phyloP scores from a whole-genome alignment of 2,888 invertebrate species.

The Catocala nupta region DNA sequence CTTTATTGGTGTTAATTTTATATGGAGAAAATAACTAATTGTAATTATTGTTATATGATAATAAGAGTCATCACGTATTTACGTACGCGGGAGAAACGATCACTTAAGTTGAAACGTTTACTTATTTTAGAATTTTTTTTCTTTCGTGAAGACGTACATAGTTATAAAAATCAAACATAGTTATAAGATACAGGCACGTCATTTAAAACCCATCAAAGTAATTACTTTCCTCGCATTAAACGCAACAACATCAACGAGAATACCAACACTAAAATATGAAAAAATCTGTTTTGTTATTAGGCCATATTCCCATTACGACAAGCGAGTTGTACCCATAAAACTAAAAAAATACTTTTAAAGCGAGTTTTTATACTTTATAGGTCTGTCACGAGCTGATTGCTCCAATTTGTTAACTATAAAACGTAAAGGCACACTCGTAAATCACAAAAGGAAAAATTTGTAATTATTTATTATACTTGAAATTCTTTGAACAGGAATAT shows the following conservation, averaged over 20 bases:
- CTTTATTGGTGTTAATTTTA: too few relatives aligned
- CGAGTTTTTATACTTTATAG: slow-evolving; percentile 69
- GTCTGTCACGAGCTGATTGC: slow-evolving; percentile 70
- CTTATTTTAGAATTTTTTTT: too few relatives aligned
- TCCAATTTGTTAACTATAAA: slow-evolving; percentile 80
- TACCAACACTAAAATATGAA: slow-evolving; percentile 21
- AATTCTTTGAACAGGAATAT: slow-evolving; percentile 49
- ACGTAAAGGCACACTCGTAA: slow-evolving; percentile 64
- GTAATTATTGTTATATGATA: too few relatives aligned
- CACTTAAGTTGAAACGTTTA: too few relatives aligned
- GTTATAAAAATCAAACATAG: slow-evolving; percentile 9
- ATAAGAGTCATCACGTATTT: too few relatives aligned
- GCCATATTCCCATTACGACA: slow-evolving; percentile 22
- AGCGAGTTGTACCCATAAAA: slow-evolving; percentile 39
- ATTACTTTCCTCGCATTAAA: slow-evolving; percentile 17
- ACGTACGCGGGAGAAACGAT: too few relatives aligned
- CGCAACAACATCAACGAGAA: slow-evolving; percentile 14
- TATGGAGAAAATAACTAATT: too few relatives aligned
- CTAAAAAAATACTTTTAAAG: slow-evolving; percentile 57
- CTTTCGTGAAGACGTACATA: too few relatives aligned
- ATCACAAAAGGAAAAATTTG: slow-evolving; percentile 61
- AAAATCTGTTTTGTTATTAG: slow-evolving; percentile 24
- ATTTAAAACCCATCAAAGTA: slow-evolving; percentile 21
- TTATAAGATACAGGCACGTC: slow-evolving; percentile 5
- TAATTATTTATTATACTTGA: slow-evolving; percentile 59